Conservation (phyloP, 2,113 vertebrate species). For the Entelurus aequoreus region DNA sequence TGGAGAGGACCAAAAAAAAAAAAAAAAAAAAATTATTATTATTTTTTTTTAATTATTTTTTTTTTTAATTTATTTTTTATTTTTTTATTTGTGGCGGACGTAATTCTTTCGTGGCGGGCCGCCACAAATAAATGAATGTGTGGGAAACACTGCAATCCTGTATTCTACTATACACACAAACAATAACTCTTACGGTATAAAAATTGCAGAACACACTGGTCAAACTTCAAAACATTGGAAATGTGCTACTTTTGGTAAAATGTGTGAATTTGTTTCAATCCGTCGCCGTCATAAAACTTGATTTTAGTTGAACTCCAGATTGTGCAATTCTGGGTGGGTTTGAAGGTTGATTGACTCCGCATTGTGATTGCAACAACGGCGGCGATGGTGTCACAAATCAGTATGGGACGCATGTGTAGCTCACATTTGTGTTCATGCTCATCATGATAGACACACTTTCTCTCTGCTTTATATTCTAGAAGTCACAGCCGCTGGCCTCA, state of each 20-base stretch:
- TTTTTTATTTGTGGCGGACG: too few relatives aligned
- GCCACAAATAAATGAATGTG: too few relatives aligned
- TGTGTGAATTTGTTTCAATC: too few relatives aligned
- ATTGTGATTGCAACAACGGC: neutral
- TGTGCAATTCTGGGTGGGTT: neutral
- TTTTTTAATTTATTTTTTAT: too few relatives aligned
- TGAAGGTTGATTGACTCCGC: neutral
- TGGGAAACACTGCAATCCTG: conserved; percentile 1
- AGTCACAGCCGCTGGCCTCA: conserved; percentile 20
- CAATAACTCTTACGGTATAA: neutral
- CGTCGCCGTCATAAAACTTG: too few relatives aligned
- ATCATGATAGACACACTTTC: neutral
- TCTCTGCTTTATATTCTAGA: conserved; percentile 35
- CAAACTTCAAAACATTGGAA: too few relatives aligned
- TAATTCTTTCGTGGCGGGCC: too few relatives aligned
- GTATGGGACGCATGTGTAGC: neutral
- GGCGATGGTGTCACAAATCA: neutral
- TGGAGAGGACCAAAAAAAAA: too few relatives aligned
- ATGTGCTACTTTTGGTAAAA: too few relatives aligned
- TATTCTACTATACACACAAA: conserved; percentile 20
- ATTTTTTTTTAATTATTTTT: too few relatives aligned
- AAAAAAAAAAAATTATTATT: too few relatives aligned
- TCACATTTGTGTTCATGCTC: neutral
- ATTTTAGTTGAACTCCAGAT: neutral
- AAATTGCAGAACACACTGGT: too few relatives aligned